Conservation (phyloP, 2,888 invertebrate genomes). For the Himalopsyche tibetana region DNA sequence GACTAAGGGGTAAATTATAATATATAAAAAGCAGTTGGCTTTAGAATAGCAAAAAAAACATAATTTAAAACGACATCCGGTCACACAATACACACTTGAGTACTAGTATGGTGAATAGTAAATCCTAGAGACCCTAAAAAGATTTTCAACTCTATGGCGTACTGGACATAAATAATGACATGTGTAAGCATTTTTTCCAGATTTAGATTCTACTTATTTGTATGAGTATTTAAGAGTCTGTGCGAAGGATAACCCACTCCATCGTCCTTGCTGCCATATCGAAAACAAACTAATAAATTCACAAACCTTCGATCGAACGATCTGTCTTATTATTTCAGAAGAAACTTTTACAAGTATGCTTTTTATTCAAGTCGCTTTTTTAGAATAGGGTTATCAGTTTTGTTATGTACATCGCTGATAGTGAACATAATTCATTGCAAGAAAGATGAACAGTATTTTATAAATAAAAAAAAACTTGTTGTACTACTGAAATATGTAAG, state of each 20-base stretch:
- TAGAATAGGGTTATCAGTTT: not conserved
- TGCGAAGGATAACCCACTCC: constrained; percentile 6
- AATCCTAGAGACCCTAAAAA: not conserved
- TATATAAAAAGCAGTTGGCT: no score
- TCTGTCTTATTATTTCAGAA: constrained; percentile 37
- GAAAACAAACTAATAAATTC: constrained; percentile 43
- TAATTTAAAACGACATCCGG: constrained; percentile 1
- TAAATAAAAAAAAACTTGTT: no score
- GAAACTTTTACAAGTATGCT: constrained; percentile 29
- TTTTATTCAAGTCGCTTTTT: not conserved
- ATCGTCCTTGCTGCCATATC: not conserved
- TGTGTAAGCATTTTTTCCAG: constrained; percentile 16
- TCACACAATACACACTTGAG: constrained; percentile 1
- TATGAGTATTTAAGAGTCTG: constrained; percentile 6
- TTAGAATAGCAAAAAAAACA: not conserved
- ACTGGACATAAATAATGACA: constrained; percentile 28
- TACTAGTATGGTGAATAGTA: not conserved
- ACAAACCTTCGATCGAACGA: constrained; percentile 37
- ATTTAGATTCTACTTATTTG: not conserved
- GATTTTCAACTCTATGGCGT: not conserved
- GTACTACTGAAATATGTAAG: no score
- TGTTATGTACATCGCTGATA: no score
- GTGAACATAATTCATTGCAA: no score
- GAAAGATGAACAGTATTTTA: no score
- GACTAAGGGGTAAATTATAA: no score